Evolutionary conservation across 2,113 vertebrate genomes (phyloP), one percentile per base, ranked within the genome.

Genomic region (Ahaetulla prasina): DNA sequence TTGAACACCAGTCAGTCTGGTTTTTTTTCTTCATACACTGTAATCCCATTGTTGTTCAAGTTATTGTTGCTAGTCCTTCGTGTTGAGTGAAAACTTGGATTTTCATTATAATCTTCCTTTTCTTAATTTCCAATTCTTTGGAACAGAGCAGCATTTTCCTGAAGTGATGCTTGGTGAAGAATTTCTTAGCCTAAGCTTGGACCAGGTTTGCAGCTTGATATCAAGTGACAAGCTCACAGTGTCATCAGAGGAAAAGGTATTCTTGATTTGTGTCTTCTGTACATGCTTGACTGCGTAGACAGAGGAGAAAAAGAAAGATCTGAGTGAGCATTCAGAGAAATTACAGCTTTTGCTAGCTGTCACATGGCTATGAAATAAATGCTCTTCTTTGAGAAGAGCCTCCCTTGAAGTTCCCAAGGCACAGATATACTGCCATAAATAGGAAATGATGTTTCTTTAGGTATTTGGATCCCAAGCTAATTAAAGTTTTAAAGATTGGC

Each of bases 131-230:
- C 94, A 96, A 30, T 9, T 96, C 97, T 97, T 96, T 97, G 95
- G 95, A 98, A 97, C 98, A 99, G 99, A 99, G 97, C 99, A 99
- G 98, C 99, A 99, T 96, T 99, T 99, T 94, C 97, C 97, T 27
- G 99, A 99, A 93, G 99, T 99, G 97, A 99, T 99, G 98, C 97
- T 99, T 96, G 98, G 98, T 87, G 99, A 99, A 97, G 99, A 99
- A 97, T 99, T 99, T 97, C 98, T 99, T 96, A 98, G 98, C 94
- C 98, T 99, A 91, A 98, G 98, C 94, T 97, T 99, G 97, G 98
- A 99, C 98, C 99, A 99, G 96, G 98, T 99, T 94, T 99, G 98
- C 98, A 98, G 98, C 96, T 98, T 99, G 95, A 99, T 99, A 97
- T 98, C 99, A 94, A 99, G 99, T 50, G 99, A 99, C 96, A 99